phyloP scores from a whole-genome alignment of 2,797 vertebrate genomes.

The Botia kubotai region DNA sequence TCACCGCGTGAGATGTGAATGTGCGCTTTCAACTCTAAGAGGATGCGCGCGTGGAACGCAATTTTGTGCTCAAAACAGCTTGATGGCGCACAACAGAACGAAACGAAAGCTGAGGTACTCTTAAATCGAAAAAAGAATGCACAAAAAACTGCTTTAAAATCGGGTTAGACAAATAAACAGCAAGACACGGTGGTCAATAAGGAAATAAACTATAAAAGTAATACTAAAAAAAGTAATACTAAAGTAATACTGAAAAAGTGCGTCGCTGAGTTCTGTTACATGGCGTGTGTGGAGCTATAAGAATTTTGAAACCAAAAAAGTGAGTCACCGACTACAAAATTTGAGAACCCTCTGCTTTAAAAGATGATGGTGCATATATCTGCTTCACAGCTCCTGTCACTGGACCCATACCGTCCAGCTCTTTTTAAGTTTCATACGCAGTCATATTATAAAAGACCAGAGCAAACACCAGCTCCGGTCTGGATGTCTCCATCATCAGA shows the following conservation, averaged over 20 bases:
- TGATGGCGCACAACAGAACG: background rate
- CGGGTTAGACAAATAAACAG: too few relatives aligned
- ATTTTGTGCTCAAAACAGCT: background rate
- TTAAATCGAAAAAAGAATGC: too few relatives aligned
- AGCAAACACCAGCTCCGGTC: background rate
- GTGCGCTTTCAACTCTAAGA: background rate
- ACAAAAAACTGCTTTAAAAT: too few relatives aligned
- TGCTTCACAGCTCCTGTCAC: background rate
- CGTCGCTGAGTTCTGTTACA: too few relatives aligned
- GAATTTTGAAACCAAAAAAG: background rate
- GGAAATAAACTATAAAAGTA: too few relatives aligned
- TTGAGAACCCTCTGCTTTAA: too few relatives aligned
- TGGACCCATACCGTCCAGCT: background rate
- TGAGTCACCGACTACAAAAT: too few relatives aligned
- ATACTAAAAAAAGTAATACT: too few relatives aligned
- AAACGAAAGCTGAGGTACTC: background rate
- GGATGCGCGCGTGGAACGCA: background rate
- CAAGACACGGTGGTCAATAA: background rate
- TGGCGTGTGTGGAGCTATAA: background rate
- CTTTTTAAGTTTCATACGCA: background rate
- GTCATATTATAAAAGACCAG: conserved; percentile 21
- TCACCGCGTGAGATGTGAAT: background rate
- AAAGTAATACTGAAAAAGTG: too few relatives aligned
- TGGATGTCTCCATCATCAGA: conserved; percentile 22
- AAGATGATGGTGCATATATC: background rate